phyloP scores from a whole-genome alignment of 2,888 invertebrate genomes.

The Pristionchus mayeri region DNA sequence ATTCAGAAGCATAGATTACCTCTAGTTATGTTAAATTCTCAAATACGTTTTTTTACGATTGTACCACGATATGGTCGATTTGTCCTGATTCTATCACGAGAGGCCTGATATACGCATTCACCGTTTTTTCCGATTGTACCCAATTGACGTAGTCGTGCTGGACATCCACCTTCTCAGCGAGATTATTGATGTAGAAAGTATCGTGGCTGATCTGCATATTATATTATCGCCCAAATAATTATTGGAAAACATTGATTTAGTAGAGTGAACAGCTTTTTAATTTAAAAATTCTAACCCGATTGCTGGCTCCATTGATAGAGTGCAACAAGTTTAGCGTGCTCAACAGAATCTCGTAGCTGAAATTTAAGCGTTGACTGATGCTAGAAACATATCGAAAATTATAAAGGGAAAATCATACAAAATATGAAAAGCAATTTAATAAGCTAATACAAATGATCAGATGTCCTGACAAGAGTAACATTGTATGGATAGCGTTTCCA shows the following conservation, averaged over 20 bases:
- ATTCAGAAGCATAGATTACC: too few species aligned
- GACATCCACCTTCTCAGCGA: slow-evolving; percentile 52
- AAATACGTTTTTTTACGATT: too few species aligned
- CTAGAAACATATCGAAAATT: background rate
- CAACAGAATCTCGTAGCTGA: background rate
- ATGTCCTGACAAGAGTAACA: too few species aligned
- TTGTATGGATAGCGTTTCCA: too few species aligned
- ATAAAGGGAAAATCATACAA: too few species aligned
- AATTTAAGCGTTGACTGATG: background rate
- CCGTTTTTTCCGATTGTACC: background rate
- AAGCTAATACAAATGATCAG: too few species aligned
- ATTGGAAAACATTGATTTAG: background rate
- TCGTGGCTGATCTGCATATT: slow-evolving; percentile 55
- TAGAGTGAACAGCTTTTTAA: too few species aligned
- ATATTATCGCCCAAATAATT: background rate
- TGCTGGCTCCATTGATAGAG: background rate
- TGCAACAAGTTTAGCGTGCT: background rate
- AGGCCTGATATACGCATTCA: too few species aligned
- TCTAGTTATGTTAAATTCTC: too few species aligned
- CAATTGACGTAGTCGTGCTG: slow-evolving; percentile 85
- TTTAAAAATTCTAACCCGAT: background rate
- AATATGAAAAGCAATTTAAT: too few species aligned
- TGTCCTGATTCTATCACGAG: too few species aligned
- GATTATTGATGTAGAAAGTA: slow-evolving; percentile 60
- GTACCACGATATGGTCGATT: too few species aligned